Conservation (phyloP, 2,888 invertebrate genomes). For the Eupeodes latifasciatus region DNA sequence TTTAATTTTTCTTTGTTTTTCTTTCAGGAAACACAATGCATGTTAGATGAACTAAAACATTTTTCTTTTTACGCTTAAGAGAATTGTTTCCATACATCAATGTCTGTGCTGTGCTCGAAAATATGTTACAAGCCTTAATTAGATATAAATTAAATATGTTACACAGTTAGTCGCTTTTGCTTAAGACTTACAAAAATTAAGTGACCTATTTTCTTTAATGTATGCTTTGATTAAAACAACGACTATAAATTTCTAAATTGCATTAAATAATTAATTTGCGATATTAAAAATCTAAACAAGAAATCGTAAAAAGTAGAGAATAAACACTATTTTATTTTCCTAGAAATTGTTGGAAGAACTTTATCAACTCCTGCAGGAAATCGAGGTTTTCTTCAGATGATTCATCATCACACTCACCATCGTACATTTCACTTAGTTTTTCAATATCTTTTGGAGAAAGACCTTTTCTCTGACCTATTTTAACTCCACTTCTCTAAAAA, state of each 20-base stretch:
- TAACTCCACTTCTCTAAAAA: slow-evolving; percentile 83
- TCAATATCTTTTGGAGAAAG: slow-evolving; percentile 85
- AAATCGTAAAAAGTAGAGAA: too few relatives aligned
- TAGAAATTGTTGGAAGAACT: slow-evolving; percentile 69
- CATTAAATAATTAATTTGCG: too few relatives aligned
- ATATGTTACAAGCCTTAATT: neutral
- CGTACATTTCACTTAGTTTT: slow-evolving; percentile 86
- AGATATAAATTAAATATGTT: neutral
- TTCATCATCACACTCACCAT: slow-evolving; percentile 81
- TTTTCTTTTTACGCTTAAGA: slow-evolving; percentile 81
- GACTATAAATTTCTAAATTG: too few relatives aligned
- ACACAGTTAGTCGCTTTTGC: too few relatives aligned
- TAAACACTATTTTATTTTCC: slow-evolving; percentile 13
- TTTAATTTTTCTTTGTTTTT: neutral
- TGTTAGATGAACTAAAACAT: slow-evolving; percentile 82
- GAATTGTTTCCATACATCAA: neutral
- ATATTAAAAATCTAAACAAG: too few relatives aligned
- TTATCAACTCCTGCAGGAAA: slow-evolving; percentile 57
- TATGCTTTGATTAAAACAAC: too few relatives aligned
- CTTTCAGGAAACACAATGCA: slow-evolving; percentile 81
- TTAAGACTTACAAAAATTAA: too few relatives aligned
- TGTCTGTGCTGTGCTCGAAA: neutral
- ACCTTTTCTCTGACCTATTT: slow-evolving; percentile 85
- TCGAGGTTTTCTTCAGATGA: slow-evolving; percentile 65
- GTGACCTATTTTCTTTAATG: too few relatives aligned